phyloP scores from a whole-genome alignment of 2,888 invertebrate species.

The Pyrrhia umbra region DNA sequence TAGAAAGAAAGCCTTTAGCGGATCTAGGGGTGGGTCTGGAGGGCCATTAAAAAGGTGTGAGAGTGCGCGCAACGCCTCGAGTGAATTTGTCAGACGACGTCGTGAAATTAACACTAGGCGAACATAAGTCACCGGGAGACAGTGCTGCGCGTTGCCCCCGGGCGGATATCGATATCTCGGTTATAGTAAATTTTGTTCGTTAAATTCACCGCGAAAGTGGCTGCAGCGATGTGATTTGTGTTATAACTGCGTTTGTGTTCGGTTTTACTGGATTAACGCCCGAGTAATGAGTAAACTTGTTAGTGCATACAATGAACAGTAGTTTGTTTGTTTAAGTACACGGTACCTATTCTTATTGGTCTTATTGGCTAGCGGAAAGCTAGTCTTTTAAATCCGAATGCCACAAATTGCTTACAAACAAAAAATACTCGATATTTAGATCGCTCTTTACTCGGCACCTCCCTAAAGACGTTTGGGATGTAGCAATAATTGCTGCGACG shows the following conservation, averaged over 20 bases:
- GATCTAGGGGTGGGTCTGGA: slow-evolving; percentile 61
- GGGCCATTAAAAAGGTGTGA: slow-evolving; percentile 74
- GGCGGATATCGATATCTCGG: slow-evolving; percentile 73
- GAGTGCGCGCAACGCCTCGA: slow-evolving; percentile 70
- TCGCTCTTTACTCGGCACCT: slow-evolving; percentile 26
- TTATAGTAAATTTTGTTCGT: slow-evolving; percentile 51
- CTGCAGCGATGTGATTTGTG: slow-evolving; percentile 42
- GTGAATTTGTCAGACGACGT: slow-evolving; percentile 83
- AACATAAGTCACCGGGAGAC: slow-evolving; percentile 80
- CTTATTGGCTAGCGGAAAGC: too few species aligned
- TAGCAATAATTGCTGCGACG: slow-evolving; percentile 81
- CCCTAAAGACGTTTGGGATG: slow-evolving; percentile 73
- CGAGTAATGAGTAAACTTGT: slow-evolving; percentile 48
- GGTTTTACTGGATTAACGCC: slow-evolving; percentile 23
- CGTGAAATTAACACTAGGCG: slow-evolving; percentile 85
- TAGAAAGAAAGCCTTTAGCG: slow-evolving; percentile 68
- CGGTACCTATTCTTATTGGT: slow-evolving; percentile 14
- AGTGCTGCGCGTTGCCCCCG: slow-evolving; percentile 67
- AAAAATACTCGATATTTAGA: background rate
- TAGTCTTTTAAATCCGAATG: too few species aligned
- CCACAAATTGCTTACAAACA: too few species aligned
- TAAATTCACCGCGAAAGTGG: slow-evolving; percentile 43
- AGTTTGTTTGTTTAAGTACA: slow-evolving; percentile 6
- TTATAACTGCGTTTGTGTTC: slow-evolving; percentile 42
- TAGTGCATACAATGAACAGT: slow-evolving; percentile 15